Percentiles rank a stretch among this genome's conserved stretches.
These are phyloP conservation scores for Cettia cetti DNA, from an alignment of 2,113 vertebrate genomes.

Conservation along the genomic window DNA sequence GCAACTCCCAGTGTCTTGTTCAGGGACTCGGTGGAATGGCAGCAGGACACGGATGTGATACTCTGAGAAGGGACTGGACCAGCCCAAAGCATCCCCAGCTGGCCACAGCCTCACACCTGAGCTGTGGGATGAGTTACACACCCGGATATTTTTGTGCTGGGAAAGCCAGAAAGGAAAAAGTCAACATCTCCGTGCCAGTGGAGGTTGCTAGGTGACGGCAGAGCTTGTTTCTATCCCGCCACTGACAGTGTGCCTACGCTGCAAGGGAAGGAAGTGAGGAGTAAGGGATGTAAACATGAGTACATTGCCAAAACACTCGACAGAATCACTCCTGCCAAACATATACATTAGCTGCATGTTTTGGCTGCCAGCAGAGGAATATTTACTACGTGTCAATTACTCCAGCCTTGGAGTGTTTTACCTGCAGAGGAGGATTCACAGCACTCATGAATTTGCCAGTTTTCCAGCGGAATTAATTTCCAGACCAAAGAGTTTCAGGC, in stretches of 20 bases:
- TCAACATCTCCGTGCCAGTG: background rate
- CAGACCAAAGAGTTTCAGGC: background rate
- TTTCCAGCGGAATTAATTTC: background rate
- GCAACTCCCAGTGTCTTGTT: background rate
- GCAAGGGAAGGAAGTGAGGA: constrained; percentile 39
- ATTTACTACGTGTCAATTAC: background rate
- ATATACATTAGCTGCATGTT: background rate
- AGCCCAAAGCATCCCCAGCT: background rate
- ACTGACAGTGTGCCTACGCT: background rate
- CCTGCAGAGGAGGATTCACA: background rate
- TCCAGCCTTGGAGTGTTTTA: background rate
- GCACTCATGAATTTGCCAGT: background rate
- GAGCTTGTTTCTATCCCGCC: background rate
- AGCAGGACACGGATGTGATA: accelerated
- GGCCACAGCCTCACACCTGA: background rate
- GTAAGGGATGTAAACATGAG: constrained; percentile 15
- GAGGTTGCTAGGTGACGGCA: constrained; percentile 57
- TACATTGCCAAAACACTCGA: background rate
- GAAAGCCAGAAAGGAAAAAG: background rate
- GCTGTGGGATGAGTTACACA: accelerated
- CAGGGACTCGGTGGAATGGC: background rate
- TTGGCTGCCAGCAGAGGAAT: background rate
- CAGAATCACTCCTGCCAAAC: background rate
- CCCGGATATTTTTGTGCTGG: background rate
- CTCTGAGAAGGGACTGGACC: background rate